Conservation (phyloP, 2,113 vertebrate genomes). For the Pica pica region DNA sequence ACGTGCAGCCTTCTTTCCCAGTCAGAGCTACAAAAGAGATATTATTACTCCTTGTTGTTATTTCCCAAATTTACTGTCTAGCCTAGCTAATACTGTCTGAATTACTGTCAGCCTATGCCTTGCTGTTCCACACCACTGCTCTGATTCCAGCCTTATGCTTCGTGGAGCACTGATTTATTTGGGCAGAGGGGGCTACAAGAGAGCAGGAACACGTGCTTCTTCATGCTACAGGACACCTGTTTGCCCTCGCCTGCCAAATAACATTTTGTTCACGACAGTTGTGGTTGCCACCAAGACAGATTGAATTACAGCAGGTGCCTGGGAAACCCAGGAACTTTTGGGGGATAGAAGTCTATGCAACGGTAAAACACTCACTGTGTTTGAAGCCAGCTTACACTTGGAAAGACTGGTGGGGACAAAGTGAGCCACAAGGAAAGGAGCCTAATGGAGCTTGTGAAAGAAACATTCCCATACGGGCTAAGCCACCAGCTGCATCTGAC, state of each 20-base stretch:
- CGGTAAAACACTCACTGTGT: not conserved
- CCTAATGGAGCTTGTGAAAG: not conserved
- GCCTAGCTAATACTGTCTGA: not conserved
- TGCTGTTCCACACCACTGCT: not conserved
- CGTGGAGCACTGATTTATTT: not conserved
- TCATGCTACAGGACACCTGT: conserved; percentile 5
- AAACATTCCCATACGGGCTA: not conserved
- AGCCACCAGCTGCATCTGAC: not conserved
- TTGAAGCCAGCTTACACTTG: not conserved
- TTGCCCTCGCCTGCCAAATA: conserved; percentile 21
- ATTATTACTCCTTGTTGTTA: not conserved
- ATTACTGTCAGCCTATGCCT: not conserved
- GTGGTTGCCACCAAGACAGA: conserved; percentile 39
- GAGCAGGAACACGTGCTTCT: not conserved
- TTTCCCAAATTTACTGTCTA: not conserved
- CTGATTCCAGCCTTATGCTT: not conserved
- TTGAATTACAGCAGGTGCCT: conserved; percentile 31
- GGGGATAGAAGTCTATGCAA: not conserved
- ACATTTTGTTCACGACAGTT: conserved; percentile 12
- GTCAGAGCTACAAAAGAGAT: not conserved
- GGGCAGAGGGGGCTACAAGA: not conserved
- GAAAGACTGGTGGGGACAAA: not conserved
- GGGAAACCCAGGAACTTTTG: not conserved
- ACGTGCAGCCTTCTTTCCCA: not conserved
- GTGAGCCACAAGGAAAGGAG: not conserved